Percentiles rank a stretch among this genome's conserved stretches.
Conservation (phyloP, 2,888 invertebrate genomes). For the Baronia brevicornis region DNA sequence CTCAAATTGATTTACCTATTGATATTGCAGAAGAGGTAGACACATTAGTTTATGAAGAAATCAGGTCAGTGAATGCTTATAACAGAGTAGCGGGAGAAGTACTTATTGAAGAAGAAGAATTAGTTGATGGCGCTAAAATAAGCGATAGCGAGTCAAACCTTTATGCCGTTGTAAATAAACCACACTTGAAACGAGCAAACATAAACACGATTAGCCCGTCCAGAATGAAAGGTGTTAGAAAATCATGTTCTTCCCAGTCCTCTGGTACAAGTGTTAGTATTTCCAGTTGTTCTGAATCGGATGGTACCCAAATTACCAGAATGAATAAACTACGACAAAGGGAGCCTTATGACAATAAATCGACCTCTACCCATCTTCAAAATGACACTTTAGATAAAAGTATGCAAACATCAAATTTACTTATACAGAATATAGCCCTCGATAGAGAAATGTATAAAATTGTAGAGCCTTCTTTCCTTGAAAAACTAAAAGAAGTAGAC, state of each 20-base stretch:
- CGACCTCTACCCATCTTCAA: slow-evolving; percentile 71
- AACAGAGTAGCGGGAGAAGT: slow-evolving; percentile 65
- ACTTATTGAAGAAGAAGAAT: slow-evolving; percentile 65
- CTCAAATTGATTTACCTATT: slow-evolving; percentile 73
- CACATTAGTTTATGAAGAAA: slow-evolving; percentile 54
- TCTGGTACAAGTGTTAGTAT: slow-evolving; percentile 71
- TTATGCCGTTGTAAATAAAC: slow-evolving; percentile 68
- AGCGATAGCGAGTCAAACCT: slow-evolving; percentile 59
- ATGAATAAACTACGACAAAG: slow-evolving; percentile 56
- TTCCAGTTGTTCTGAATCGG: slow-evolving; percentile 73
- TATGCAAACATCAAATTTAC: slow-evolving; percentile 81
- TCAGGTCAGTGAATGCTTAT: slow-evolving; percentile 44
- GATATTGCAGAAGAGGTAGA: slow-evolving; percentile 62
- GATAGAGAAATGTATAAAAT: slow-evolving; percentile 75
- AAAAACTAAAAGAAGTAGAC: slow-evolving; percentile 79
- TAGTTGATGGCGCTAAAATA: slow-evolving; percentile 54
- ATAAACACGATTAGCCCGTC: slow-evolving; percentile 72
- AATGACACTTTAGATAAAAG: slow-evolving; percentile 80
- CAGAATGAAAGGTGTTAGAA: slow-evolving; percentile 51
- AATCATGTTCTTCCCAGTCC: slow-evolving; percentile 65
- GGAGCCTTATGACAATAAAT: slow-evolving; percentile 58
- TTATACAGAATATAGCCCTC: slow-evolving; percentile 44
- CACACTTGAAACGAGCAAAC: slow-evolving; percentile 58
- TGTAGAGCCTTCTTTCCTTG: slow-evolving; percentile 81
- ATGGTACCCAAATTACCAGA: slow-evolving; percentile 69